These are phyloP conservation scores for Archegozetes longisetosus DNA, from an alignment of 1,140 invertebrate genomes.

Conservation along the genomic window DNA sequence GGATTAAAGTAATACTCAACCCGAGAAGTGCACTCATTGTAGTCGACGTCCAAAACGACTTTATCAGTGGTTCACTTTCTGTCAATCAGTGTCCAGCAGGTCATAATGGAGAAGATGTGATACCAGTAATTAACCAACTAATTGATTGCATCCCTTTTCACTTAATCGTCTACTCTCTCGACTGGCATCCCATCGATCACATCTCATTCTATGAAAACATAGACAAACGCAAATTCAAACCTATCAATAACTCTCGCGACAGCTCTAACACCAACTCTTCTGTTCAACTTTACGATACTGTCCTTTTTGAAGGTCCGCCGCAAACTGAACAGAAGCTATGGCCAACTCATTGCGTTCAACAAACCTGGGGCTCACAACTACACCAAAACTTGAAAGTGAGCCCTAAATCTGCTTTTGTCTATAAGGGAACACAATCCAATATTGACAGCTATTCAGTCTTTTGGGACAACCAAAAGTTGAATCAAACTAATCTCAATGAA, in stretches of 20 bases:
- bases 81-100: constrained; percentile 80
- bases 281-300: constrained; percentile 69
- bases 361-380: constrained; percentile 80
- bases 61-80: constrained; percentile 82
- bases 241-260: not conserved
- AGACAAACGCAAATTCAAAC: constrained; percentile 39
- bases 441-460: constrained; percentile 96
- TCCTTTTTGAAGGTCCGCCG: constrained; percentile 72
- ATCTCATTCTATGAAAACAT: constrained; percentile 92
- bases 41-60: constrained; percentile 96
- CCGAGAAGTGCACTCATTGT: constrained; percentile 79
- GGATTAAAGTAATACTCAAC: not conserved
- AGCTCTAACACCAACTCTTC: not conserved
- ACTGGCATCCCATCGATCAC: constrained; percentile 94
- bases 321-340: constrained; percentile 67
- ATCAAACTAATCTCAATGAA: constrained; percentile 63
- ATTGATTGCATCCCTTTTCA: constrained; percentile 72
- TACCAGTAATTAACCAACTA: constrained; percentile 78
- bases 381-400: constrained; percentile 72
- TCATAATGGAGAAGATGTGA: constrained; percentile 76
- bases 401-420: constrained; percentile 14
- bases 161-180: constrained; percentile 81
- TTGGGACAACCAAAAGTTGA: constrained; percentile 86
- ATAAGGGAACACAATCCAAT: constrained; percentile 60
- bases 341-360: constrained; percentile 88